Evolutionary conservation across 2,113 vertebrate species (phyloP), one percentile per base, ranked within the genome.

Genomic region (Condylura cristata): DNA sequence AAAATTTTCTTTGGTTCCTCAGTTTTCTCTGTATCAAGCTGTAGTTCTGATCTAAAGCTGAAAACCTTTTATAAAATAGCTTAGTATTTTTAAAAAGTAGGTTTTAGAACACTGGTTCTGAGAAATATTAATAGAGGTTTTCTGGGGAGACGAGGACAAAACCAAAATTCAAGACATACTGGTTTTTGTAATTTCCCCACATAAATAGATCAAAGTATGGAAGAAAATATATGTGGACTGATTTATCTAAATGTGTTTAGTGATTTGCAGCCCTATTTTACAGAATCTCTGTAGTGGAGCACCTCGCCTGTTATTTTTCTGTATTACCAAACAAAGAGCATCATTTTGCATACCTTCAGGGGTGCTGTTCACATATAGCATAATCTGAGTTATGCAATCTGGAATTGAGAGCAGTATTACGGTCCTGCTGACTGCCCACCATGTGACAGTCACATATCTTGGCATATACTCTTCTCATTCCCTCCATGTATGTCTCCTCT

Each of bases 21-120:
- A 60, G 81, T 88, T 94, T 87, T 71, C 32, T 85, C 8, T 96
- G 63, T 79, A 56, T 86, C 22, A 70, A 76, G 34, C 93, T 61
- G 28, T 26, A 82, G 6, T 51, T 87, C 79, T 7, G 16, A 51
- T 51, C 48, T 51, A 16, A 48, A 48, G 26, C 30, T 68, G 17
- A 86, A 86, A 32, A 14, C 41, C 24, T 76, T 92, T 51, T 37
- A n/a, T 92, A 72, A 80, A 87, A 17, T n/a, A 92, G 61, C 16
- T 88, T 41, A 74, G 51, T 90, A 30, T 93, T 97, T 74, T 92
- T 34, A 71, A 11, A 26, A 86, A 79, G 16, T 41, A 5, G 82
- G 5, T 84, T 78, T 92, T 78, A 82, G 48, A 90, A 46, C 74
- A 65, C 56, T 79, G 13, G 26, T 51, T 86, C 58, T 68, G 70